Percentiles rank a stretch among this genome's conserved stretches.
These are phyloP conservation scores for Xanthostigma xanthostigma DNA, from an alignment of 2,888 invertebrate species.

Conservation along the genomic window DNA sequence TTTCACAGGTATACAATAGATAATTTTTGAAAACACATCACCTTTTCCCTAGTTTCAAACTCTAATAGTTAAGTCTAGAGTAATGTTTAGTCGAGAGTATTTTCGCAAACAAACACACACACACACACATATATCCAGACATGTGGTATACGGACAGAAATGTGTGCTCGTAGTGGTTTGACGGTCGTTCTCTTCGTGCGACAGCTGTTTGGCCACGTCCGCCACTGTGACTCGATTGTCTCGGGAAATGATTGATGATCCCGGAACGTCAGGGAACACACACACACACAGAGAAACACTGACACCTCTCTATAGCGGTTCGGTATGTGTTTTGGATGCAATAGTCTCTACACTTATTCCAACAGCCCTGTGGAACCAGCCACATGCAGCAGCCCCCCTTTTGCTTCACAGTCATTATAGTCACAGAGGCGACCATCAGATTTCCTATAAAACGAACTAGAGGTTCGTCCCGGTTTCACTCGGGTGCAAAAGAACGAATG, in stretches of 20 bases:
- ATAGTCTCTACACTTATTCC: not conserved
- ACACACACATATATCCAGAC: not conserved
- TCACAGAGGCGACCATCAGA: too few species aligned
- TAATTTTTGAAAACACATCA: too few species aligned
- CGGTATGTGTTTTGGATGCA: not conserved
- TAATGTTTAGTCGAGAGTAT: too few species aligned
- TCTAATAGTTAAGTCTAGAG: too few species aligned
- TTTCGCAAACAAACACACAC: not conserved
- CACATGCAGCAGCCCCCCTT: constrained; percentile 5
- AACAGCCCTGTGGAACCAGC: constrained; percentile 1
- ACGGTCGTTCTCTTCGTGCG: constrained; percentile 21
- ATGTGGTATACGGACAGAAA: not conserved
- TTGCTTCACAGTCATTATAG: constrained; percentile 4
- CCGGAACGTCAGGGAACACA: constrained; percentile 7
- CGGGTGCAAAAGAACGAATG: too few species aligned
- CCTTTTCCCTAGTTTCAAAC: too few species aligned
- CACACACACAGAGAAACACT: not conserved
- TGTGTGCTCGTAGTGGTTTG: too few species aligned
- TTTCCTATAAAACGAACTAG: too few species aligned
- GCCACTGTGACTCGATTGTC: constrained; percentile 36
- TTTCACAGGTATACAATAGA: too few species aligned
- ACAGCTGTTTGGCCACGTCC: constrained; percentile 35
- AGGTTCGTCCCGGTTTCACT: too few species aligned
- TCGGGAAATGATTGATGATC: constrained; percentile 44
- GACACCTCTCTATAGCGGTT: constrained; percentile 13